Evolutionary conservation across 2,113 vertebrate species (phyloP).

Genomic region (Brienomyrus brachyistius): DNA sequence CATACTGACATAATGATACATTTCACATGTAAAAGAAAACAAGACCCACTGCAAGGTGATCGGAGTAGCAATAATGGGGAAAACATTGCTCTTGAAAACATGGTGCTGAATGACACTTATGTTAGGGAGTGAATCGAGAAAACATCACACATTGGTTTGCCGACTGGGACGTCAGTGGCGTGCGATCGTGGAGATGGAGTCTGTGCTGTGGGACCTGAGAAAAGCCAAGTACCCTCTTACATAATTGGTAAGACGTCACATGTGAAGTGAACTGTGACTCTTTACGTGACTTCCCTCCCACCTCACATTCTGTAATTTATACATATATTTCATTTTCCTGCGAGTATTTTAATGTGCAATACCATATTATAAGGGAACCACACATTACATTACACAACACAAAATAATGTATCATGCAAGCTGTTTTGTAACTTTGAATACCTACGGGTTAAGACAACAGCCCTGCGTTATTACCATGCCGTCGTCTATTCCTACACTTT

Average conservation of each 20-base stretch:
- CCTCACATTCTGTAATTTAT: not conserved
- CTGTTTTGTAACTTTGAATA: not conserved
- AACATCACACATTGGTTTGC: not conserved
- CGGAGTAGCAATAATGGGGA: not conserved
- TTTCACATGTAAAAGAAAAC: not conserved
- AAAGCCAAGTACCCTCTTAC: not conserved
- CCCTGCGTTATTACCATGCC: not conserved
- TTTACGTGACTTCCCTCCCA: not conserved
- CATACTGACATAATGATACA: not conserved
- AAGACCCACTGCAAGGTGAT: no score
- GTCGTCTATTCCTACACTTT: not conserved
- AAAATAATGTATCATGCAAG: not conserved
- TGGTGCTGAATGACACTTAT: not conserved
- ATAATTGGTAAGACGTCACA: not conserved
- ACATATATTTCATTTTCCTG: not conserved
- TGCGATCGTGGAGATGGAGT: not conserved
- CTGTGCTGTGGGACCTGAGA: not conserved
- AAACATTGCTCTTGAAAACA: not conserved
- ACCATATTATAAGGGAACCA: not conserved
- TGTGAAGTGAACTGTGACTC: not conserved
- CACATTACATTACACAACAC: not conserved
- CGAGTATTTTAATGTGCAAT: not conserved
- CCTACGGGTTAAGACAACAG: not conserved
- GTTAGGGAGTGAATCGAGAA: not conserved
- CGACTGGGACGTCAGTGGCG: not conserved